These are phyloP conservation scores for Stegodyphus mimosarum DNA, from an alignment of 1,140 invertebrate genomes.

Conservation along the genomic window DNA sequence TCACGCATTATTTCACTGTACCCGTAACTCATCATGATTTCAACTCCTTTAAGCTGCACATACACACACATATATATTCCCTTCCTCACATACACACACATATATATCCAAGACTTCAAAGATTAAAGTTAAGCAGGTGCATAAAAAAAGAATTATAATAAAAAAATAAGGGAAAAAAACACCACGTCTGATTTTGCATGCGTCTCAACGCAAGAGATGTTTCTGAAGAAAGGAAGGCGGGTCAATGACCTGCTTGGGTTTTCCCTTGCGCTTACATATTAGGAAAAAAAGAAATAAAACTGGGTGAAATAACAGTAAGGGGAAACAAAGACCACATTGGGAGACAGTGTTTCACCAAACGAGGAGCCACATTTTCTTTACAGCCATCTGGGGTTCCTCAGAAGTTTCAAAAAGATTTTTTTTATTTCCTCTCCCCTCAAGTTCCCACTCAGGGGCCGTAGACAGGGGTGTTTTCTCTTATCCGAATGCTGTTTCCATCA, in stretches of 20 bases:
- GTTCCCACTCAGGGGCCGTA: not conserved
- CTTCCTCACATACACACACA: too few relatives aligned
- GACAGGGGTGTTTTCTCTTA: too few relatives aligned
- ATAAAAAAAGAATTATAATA: too few relatives aligned
- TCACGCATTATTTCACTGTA: too few relatives aligned
- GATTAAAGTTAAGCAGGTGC: too few relatives aligned
- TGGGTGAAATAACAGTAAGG: conserved; percentile 1
- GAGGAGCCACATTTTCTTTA: not conserved
- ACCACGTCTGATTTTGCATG: too few relatives aligned
- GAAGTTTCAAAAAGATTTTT: not conserved
- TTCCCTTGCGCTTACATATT: conserved; percentile 4
- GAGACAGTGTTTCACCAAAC: conserved; percentile 5
- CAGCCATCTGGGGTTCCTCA: conserved; percentile 19
- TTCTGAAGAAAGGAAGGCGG: conserved; percentile 9
- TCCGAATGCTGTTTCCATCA: too few relatives aligned
- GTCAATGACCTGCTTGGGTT: conserved; percentile 14
- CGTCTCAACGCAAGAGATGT: not conserved
- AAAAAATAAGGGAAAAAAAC: too few relatives aligned
- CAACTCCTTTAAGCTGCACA: too few relatives aligned
- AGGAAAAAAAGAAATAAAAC: conserved; percentile 3
- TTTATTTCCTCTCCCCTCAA: not conserved
- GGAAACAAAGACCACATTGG: conserved; percentile 20
- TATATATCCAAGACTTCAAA: too few relatives aligned
- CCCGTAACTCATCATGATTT: too few relatives aligned
- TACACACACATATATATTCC: too few relatives aligned